These are phyloP conservation scores for Ptilorrhoa leucosticta DNA, from an alignment of 2,113 vertebrate genomes.

Conservation along the genomic window DNA sequence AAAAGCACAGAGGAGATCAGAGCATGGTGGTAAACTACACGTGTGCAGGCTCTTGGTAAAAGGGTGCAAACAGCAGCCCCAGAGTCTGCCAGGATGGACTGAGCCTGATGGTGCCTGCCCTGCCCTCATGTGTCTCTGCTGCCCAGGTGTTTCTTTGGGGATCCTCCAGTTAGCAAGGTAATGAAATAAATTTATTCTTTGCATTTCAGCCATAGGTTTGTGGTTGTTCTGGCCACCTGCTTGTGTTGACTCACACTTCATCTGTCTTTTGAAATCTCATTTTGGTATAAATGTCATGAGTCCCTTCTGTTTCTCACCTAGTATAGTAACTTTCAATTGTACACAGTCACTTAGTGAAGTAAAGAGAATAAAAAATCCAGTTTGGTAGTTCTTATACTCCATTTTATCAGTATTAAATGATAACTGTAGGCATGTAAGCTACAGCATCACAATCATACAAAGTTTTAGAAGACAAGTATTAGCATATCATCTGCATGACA, in stretches of 20 bases:
- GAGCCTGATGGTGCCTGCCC: not conserved
- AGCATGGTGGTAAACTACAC: rapidly evolving
- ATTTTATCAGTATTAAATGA: not conserved
- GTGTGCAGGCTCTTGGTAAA: not conserved
- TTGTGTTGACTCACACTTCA: not conserved
- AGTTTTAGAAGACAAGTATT: not conserved
- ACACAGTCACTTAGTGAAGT: not conserved
- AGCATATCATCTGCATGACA: not conserved
- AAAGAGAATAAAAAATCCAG: not conserved
- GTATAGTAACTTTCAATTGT: not conserved
- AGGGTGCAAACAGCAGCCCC: not conserved
- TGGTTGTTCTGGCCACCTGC: not conserved
- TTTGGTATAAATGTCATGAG: not conserved
- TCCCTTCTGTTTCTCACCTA: not conserved
- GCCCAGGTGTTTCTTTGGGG: not conserved
- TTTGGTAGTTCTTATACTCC: not conserved
- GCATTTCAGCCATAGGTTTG: not conserved
- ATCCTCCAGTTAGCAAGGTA: not conserved
- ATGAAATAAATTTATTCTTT: not conserved
- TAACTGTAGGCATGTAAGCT: not conserved
- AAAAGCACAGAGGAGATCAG: not conserved
- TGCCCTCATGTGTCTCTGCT: not conserved
- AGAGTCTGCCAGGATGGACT: not conserved
- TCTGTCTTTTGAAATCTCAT: not conserved
- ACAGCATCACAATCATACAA: not conserved